Evolutionary conservation across 1,140 invertebrate species (phyloP), one percentile per base, ranked within the genome.

Genomic region (Drosophila sulfurigaster): DNA sequence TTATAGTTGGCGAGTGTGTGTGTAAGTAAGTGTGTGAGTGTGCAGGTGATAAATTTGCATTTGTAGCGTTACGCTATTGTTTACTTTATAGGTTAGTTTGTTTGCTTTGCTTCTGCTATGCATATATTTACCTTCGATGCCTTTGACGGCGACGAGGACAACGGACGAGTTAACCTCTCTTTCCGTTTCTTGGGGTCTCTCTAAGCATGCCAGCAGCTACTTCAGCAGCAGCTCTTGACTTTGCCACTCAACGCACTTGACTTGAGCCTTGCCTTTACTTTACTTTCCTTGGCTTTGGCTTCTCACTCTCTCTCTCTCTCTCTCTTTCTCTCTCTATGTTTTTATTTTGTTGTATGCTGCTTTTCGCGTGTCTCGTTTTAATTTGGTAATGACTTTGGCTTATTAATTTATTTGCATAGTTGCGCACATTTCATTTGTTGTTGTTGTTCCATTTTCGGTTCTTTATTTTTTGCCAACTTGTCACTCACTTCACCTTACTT

Each of bases 1-100:
- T 85, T 78, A 74, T 78, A 78, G 81, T 85, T 85, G n/a, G 25
- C 60, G 58, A 13, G 65, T 63, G 15, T 51, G 52, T 71, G 49
- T 35, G 43, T 11, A 52, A 43, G n/a, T 54, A 28, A 3, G 51
- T 15, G 11, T 52, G 25, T 28, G 51, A 13, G 56, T 57, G 66
- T 63, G 63, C 51, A 48, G 69, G 75, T 74, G 70, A 68, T 67
- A 88, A 88, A 87, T 87, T 87, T 88, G 83, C 83, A 87, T 87
- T 83, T 87, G 69, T 83, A 88, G 46, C 77, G 80, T 83, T 71
- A 80, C 77, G 77, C 77, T 87, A 78, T 88, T 87, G 83, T 88
- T 87, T 87, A 87, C 83, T 87, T 87, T 80, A 77, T 87, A 80
- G 83, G 83, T 87, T 87, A 80, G 83, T 83, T 89, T 87, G 82